These are phyloP conservation scores for Lepus oiostolus DNA, from an alignment of 2,797 vertebrate species.

Conservation along the genomic window DNA sequence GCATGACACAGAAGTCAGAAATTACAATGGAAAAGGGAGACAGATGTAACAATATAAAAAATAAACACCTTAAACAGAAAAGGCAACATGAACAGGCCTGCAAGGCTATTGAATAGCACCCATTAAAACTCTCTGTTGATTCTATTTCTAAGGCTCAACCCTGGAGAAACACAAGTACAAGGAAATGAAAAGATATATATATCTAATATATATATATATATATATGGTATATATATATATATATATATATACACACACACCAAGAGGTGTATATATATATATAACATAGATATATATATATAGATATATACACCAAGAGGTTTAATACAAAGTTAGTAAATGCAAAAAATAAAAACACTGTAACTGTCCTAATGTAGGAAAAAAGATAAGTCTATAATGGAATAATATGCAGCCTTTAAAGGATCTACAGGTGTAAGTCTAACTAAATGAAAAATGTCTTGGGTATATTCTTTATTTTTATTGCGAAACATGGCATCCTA, in stretches of 20 bases:
- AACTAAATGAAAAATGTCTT: not conserved
- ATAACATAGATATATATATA: not conserved
- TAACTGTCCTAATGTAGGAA: not conserved
- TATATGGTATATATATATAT: too few relatives aligned
- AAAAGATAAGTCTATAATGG: not conserved
- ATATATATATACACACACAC: too few relatives aligned
- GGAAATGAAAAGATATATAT: not conserved
- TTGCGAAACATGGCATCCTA: not conserved
- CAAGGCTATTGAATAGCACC: not conserved
- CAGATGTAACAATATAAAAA: not conserved
- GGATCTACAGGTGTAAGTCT: not conserved
- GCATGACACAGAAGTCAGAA: slow-evolving; percentile 41
- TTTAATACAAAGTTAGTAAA: not conserved
- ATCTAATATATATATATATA: not conserved
- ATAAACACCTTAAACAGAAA: slow-evolving; percentile 29
- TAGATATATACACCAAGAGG: not conserved
- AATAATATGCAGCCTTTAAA: slow-evolving; percentile 1
- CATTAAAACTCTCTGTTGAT: slow-evolving; percentile 37
- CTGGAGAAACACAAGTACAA: slow-evolving; percentile 11
- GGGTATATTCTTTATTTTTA: not conserved
- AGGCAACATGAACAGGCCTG: not conserved
- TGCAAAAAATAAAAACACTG: slow-evolving; percentile 38
- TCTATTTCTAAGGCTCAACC: slow-evolving; percentile 32
- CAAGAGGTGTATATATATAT: too few relatives aligned
- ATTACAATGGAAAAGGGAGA: slow-evolving; percentile 37